A percentile compares a stretch with the other conserved stretches of the same genome.
Conservation (phyloP, 2,888 invertebrate genomes). For the Furcula furcula region DNA sequence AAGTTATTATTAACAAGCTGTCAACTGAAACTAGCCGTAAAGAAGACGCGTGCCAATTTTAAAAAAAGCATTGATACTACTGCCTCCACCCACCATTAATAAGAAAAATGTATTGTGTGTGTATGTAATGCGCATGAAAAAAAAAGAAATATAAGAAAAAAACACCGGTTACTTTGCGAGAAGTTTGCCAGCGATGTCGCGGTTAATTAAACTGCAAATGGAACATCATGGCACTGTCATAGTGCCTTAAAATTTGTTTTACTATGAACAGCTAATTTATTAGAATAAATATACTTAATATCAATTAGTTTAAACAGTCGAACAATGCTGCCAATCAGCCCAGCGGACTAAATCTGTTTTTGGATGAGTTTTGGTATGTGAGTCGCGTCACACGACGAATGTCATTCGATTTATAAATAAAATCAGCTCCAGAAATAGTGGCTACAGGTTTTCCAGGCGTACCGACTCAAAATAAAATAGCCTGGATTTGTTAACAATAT, state of each 20-base stretch:
- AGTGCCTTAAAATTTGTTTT: no score
- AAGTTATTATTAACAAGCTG: no score
- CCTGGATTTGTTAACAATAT: slow-evolving; percentile 82
- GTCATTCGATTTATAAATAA: slow-evolving; percentile 82
- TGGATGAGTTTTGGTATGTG: slow-evolving; percentile 81
- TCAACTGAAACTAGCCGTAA: no score
- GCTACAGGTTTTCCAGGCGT: slow-evolving; percentile 83
- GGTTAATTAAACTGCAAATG: no score
- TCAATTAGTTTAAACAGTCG: slow-evolving; percentile 59
- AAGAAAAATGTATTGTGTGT: no score
- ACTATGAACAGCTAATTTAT: not conserved
- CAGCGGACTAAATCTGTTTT: slow-evolving; percentile 78
- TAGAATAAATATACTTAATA: slow-evolving; percentile 4
- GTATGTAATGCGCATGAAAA: no score
- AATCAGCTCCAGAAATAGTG: slow-evolving; percentile 83
- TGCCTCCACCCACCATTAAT: no score
- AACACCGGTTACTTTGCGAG: no score
- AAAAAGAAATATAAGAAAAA: not conserved
- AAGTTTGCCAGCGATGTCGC: no score
- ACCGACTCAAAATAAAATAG: slow-evolving; percentile 80
- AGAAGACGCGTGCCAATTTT: no score
- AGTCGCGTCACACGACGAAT: slow-evolving; percentile 77
- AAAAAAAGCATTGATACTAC: no score
- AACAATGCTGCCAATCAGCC: slow-evolving; percentile 77
- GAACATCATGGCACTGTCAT: no score